These are phyloP conservation scores for Cisticola juncidis DNA, from an alignment of 2,113 vertebrate species.

Conservation along the genomic window DNA sequence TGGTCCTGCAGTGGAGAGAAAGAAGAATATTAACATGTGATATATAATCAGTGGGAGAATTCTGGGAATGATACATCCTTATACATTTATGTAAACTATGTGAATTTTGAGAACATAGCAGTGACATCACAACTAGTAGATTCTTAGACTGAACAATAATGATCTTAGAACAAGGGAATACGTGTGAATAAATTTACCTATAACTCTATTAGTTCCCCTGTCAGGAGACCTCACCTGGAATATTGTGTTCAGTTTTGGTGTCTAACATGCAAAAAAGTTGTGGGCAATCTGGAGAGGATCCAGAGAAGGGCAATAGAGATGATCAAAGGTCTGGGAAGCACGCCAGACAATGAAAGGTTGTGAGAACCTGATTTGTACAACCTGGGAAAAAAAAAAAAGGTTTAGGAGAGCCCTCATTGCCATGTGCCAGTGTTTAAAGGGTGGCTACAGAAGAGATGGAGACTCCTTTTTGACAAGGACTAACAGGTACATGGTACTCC, in stretches of 20 bases:
- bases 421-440: background rate
- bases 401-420: background rate
- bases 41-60: background rate
- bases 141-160: background rate
- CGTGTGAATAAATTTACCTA: background rate
- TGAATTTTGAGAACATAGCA: background rate
- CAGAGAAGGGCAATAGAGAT: background rate
- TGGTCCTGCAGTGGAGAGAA: background rate
- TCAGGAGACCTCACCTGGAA: background rate
- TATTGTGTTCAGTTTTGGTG: background rate
- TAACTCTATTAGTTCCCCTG: background rate
- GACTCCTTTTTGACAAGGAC: background rate
- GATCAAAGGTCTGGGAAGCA: background rate
- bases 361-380: background rate
- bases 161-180: background rate
- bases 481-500: background rate
- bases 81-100: background rate
- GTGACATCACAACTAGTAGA: background rate
- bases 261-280: background rate
- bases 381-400: background rate
- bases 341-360: background rate
- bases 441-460: background rate
- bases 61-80: background rate
- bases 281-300: background rate
- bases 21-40: background rate